A percentile compares a stretch with the other conserved stretches of the same genome.
Evolutionary conservation across 2,113 vertebrate species (phyloP).

Genomic region (Aramus guarauna): DNA sequence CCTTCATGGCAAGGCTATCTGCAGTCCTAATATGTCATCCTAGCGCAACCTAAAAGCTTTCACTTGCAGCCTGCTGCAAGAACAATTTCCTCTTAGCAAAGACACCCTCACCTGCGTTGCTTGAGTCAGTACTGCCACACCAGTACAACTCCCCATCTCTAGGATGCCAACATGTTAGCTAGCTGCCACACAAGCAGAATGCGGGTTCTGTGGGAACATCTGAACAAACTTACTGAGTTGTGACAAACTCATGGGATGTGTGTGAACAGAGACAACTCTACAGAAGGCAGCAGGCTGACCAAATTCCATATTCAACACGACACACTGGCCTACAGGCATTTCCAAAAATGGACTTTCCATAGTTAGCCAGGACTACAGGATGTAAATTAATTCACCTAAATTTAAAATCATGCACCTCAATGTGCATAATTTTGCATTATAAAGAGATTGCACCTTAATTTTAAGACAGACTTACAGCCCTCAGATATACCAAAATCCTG

Average conservation of each 20-base stretch:
- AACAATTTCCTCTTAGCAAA: slow-evolving; percentile 20
- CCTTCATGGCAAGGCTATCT: slow-evolving; percentile 16
- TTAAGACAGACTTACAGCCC: background rate
- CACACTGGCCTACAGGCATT: background rate
- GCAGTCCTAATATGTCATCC: background rate
- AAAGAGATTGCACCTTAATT: background rate
- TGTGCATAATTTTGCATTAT: fast-evolving
- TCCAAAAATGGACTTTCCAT: background rate
- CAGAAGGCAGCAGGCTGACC: background rate
- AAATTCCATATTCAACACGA: background rate
- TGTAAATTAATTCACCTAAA: background rate
- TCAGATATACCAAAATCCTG: background rate
- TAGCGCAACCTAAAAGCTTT: slow-evolving; percentile 24
- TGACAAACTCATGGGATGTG: background rate
- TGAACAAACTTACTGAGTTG: background rate
- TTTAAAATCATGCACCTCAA: background rate
- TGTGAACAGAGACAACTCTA: background rate
- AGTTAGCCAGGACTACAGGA: background rate
- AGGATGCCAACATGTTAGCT: background rate
- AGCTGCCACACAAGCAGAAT: background rate
- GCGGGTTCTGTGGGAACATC: background rate
- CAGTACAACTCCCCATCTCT: background rate
- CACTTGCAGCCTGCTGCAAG: slow-evolving; percentile 27
- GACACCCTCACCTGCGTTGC: background rate
- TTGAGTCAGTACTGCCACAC: slow-evolving; percentile 23